A percentile compares a stretch with the other conserved stretches of the same genome.
These are phyloP conservation scores for Cavia porcellus DNA, from an alignment of 2,113 vertebrate species.

Conservation along the genomic window DNA sequence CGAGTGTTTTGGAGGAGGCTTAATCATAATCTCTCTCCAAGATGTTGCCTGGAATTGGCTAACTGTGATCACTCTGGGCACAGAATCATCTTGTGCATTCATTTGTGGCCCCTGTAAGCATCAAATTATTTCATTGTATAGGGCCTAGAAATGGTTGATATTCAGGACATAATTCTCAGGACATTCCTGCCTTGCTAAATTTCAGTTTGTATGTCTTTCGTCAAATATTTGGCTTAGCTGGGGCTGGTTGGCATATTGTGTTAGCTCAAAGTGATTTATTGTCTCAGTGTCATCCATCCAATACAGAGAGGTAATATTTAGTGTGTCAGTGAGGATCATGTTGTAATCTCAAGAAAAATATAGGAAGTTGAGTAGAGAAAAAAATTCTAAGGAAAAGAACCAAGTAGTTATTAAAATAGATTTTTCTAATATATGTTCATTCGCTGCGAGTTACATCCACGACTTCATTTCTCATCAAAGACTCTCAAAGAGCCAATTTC, in stretches of 20 bases:
- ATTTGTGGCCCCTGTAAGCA: not conserved
- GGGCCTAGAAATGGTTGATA: slow-evolving; percentile 69
- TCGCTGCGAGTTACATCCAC: slow-evolving; percentile 63
- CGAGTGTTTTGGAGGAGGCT: not conserved
- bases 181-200: slow-evolving; percentile 85
- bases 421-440: slow-evolving; percentile 70
- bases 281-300: slow-evolving; percentile 83
- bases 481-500: slow-evolving; percentile 78
- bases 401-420: slow-evolving; percentile 73
- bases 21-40: not conserved
- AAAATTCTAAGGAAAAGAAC: slow-evolving; percentile 61
- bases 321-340: slow-evolving; percentile 85
- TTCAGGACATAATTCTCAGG: slow-evolving; percentile 79
- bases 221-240: slow-evolving; percentile 87
- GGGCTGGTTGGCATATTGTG: slow-evolving; percentile 84
- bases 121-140: not conserved
- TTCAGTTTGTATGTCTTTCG: slow-evolving; percentile 84
- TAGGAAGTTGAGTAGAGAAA: slow-evolving; percentile 65
- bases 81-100: not conserved
- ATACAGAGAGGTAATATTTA: slow-evolving; percentile 85
- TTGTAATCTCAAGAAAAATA: slow-evolving; percentile 86
- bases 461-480: slow-evolving; percentile 80
- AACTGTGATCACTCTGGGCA: not conserved
- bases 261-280: slow-evolving; percentile 86
- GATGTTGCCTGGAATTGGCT: not conserved